phyloP scores from a whole-genome alignment of 2,888 invertebrate genomes.

The Atherix ibis region DNA sequence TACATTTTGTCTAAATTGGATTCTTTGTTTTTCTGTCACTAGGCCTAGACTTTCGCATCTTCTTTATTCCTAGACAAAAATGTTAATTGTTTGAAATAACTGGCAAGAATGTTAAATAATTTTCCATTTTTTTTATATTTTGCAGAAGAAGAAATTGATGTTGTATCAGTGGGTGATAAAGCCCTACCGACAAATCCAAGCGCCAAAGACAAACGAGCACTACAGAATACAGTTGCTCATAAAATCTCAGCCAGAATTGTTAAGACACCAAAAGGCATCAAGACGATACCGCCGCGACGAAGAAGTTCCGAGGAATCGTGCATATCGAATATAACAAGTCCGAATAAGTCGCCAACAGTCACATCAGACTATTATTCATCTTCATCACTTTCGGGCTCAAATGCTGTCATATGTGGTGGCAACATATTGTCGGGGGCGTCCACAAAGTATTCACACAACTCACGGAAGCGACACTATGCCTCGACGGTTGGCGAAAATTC shows the following conservation, averaged over 20 bases:
- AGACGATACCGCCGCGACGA: slow-evolving; percentile 20
- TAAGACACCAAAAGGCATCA: slow-evolving; percentile 20
- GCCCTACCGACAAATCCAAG: slow-evolving; percentile 53
- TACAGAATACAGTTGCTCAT: slow-evolving; percentile 42
- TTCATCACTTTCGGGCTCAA: background rate
- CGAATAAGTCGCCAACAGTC: slow-evolving; percentile 9
- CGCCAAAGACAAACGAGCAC: slow-evolving; percentile 47
- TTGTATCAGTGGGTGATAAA: slow-evolving; percentile 52
- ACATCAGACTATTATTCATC: slow-evolving; percentile 1
- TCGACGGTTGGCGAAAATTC: background rate
- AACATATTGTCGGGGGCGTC: background rate
- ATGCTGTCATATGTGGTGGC: no score
- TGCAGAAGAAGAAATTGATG: slow-evolving; percentile 62
- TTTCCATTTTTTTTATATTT: slow-evolving; percentile 9
- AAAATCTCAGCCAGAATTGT: slow-evolving; percentile 34
- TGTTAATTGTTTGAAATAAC: no score
- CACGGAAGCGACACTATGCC: background rate
- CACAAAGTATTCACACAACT: background rate
- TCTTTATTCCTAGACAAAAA: no score
- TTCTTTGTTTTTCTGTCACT: no score
- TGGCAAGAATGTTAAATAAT: no score
- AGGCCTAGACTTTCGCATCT: no score
- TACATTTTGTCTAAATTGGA: no score
- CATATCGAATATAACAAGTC: background rate
- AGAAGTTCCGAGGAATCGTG: slow-evolving; percentile 12